Base-by-base conservation (phyloP, 2,888 invertebrate species). In the Nezara viridula region DNA sequence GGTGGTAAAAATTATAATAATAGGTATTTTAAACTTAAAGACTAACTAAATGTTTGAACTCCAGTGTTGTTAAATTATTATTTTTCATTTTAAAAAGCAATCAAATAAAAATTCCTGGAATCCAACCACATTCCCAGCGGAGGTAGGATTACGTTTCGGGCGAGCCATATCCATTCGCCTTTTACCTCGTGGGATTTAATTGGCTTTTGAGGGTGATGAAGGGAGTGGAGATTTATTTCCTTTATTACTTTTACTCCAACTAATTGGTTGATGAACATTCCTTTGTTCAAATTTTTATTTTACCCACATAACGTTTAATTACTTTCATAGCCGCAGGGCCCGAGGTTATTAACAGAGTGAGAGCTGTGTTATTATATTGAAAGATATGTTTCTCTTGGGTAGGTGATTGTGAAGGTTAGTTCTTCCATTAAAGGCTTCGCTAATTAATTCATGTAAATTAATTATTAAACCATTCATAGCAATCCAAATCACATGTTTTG, bases 251-350 rank as follows among this genome's bases (percentile, higher is more conserved):
- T 37, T 37, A 73, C 32, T 37, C 32, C 21, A 14, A 1, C 66
- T 73, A 73, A 73, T 73, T 73, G 66, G 32, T 37, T 73, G 19
- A 37, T 37, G 37, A 1, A 7, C 66, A 73, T 73, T 73, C 66
- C 21, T 37, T 73, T 73, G 66, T 73, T 73, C 66, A 37, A 37
- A 37, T 19, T 73, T 73, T 73, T 73, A 73, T 73, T 73, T 32
- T 73, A 37, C 37, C 27, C 60, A 66, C 66, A 73, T 73, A 73
- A 60, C 27, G 27, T 60, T 44, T 60, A 60, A 73, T 73, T 73
- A 6, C 32, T 73, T 73, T 37, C 66, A 37, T 73, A 73, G 66
- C 37, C 66, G 7, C 66, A 37, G 66, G 37, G 16, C 37, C 44
- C 44, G 10, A 10, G 44, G 27, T 60, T 27, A 60, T 27, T 27